A percentile compares a stretch with the other conserved stretches of the same genome.
phyloP scores from a whole-genome alignment of 2,888 invertebrate genomes.

The Amiota mariae region DNA sequence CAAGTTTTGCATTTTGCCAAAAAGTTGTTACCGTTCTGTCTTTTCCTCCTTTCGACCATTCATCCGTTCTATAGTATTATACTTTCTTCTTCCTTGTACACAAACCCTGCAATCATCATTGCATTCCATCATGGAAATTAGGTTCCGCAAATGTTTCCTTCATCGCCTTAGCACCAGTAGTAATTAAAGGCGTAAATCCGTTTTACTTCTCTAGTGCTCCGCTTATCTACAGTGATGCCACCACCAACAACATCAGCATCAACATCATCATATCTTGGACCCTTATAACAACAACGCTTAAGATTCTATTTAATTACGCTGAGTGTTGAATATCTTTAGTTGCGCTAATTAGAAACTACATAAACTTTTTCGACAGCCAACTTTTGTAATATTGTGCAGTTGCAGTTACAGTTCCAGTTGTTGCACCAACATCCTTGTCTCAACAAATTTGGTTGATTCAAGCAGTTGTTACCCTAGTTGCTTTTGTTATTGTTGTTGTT shows the following conservation, averaged over 20 bases:
- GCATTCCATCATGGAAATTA: conserved; percentile 39
- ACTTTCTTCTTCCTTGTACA: too few species aligned
- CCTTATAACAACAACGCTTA: conserved; percentile 48
- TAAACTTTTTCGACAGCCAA: conserved; percentile 49
- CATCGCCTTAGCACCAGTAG: conserved; percentile 34
- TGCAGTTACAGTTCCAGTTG: conserved; percentile 2
- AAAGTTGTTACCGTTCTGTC: conserved; percentile 40
- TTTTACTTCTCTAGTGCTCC: conserved; percentile 15
- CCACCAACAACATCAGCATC: background rate
- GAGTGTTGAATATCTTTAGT: conserved; percentile 61
- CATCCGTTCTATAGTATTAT: background rate
- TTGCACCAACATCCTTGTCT: background rate
- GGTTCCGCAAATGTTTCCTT: conserved; percentile 55
- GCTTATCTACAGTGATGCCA: too few species aligned
- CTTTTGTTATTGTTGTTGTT: background rate
- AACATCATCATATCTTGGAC: background rate
- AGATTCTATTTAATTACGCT: conserved; percentile 64
- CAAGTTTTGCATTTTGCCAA: conserved; percentile 58
- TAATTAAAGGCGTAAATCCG: conserved; percentile 57
- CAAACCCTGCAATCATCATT: background rate
- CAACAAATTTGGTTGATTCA: too few species aligned
- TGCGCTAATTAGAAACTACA: conserved; percentile 58
- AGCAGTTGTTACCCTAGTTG: background rate
- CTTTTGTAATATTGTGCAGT: conserved; percentile 36
- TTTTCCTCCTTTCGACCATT: background rate